Evolutionary conservation across 2,888 invertebrate species (phyloP), one percentile per base, ranked within the genome.

Genomic region (Lithophane leautieri): DNA sequence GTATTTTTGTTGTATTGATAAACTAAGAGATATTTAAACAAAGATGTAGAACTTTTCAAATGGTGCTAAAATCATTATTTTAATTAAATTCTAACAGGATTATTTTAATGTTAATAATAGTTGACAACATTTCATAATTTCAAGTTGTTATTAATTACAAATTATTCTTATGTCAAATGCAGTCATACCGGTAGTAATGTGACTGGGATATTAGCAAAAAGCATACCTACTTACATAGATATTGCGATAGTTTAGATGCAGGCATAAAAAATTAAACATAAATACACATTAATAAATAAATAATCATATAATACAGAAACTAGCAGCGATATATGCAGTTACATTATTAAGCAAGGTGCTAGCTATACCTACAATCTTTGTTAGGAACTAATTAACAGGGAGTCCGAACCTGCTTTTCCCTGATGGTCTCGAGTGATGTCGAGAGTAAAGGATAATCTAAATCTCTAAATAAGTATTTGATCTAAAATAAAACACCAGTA

Each of bases 31-130:
- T 52, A 44, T 62, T 61, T 61, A 66, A 11, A 28, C 47, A 16
- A 62, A 34, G 11, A 42, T 22, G 34, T 62, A 62, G 19, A 62
- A 22, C 62, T 56, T 47, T 56, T 16, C 25, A 28, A 56, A 63
- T 63, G 54, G 74, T 73, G 63, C 72, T 75, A 63, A 54, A 54
- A 11, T 16, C 0, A 28, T 40, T 44, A 34, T 42, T 69, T 71
- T n/a, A 47, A 71, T 28, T 3, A 25, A 54, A 61, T 14, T 52
- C 19, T 44, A 28, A 34, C 28, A 22, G n/a, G 4, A 34, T 54
- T 44, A 54, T 40, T 56, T 54, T 25, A 16, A 25, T 28, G 4
- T 8, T 42, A 19, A 4, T 47, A 40, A 50, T 25, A 47, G 50
- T 44, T 72, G 34, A 28, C 28, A 58, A 47, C 52, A 34, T 67